These are phyloP conservation scores for Steinernema carpocapsae DNA, from an alignment of 2,888 invertebrate species.

Conservation along the genomic window DNA sequence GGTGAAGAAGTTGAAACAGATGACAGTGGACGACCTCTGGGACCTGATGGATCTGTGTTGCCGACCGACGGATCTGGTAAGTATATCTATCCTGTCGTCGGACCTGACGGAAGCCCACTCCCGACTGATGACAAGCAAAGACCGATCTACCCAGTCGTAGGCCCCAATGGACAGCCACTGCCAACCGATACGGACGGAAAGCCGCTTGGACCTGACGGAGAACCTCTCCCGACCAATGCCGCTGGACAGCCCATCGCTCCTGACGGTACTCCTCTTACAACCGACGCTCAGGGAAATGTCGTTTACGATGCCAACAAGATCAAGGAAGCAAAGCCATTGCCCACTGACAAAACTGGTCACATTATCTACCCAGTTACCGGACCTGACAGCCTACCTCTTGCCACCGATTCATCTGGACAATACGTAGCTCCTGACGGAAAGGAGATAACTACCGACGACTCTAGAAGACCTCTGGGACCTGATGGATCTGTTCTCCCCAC, in stretches of 20 bases:
- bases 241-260: slow-evolving; percentile 37
- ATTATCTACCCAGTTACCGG: slow-evolving; percentile 35
- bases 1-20: neutral
- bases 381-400: slow-evolving; percentile 38
- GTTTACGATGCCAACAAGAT: slow-evolving; percentile 34
- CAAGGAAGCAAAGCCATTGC: slow-evolving; percentile 9
- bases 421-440: slow-evolving; percentile 40
- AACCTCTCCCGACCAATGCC: slow-evolving; percentile 43
- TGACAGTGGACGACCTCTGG: neutral
- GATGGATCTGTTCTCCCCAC: slow-evolving; percentile 51
- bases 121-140: slow-evolving; percentile 29
- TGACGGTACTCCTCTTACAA: slow-evolving; percentile 36
- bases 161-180: slow-evolving; percentile 43
- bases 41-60: neutral
- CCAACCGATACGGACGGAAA: slow-evolving; percentile 46
- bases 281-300: slow-evolving; percentile 30
- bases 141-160: slow-evolving; percentile 40
- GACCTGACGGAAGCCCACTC: slow-evolving; percentile 47
- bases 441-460: slow-evolving; percentile 41
- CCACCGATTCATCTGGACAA: slow-evolving; percentile 43
- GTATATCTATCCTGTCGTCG: slow-evolving; percentile 40
- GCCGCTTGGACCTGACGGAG: slow-evolving; percentile 45
- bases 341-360: slow-evolving; percentile 37
- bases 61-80: slow-evolving; percentile 7
- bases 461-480: slow-evolving; percentile 46